phyloP scores from a whole-genome alignment of 1,140 invertebrate species.

The Ips nitidus region DNA sequence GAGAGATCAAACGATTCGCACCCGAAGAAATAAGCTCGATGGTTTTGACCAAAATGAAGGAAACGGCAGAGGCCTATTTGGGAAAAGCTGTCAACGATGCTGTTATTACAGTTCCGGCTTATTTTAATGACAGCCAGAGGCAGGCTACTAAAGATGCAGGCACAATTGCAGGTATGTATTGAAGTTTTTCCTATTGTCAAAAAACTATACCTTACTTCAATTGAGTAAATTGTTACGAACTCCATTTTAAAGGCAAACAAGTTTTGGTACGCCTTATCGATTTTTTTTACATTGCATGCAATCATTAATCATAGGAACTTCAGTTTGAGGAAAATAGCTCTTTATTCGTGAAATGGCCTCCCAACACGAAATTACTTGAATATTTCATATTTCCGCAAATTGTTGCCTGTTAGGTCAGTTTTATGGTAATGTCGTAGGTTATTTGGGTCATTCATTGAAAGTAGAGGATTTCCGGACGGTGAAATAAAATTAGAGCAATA shows the following conservation, averaged over 20 bases:
- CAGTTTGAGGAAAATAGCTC: background rate
- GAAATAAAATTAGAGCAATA: background rate
- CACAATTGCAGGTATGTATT: constrained; percentile 61
- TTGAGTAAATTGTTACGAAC: background rate
- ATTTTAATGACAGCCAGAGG: constrained; percentile 71
- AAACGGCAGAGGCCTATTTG: constrained; percentile 59
- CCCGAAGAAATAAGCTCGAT: constrained; percentile 76
- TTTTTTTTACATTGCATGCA: background rate
- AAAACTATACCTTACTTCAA: background rate
- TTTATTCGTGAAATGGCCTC: too few relatives aligned
- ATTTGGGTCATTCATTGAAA: background rate
- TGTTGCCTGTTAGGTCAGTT: background rate
- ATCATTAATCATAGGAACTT: constrained; percentile 4
- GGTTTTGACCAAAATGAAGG: constrained; percentile 65
- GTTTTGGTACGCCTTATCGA: background rate
- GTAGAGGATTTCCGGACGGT: too few relatives aligned
- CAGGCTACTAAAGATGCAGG: constrained; percentile 72
- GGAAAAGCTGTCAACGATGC: constrained; percentile 54
- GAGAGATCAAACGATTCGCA: constrained; percentile 69
- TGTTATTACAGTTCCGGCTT: constrained; percentile 63
- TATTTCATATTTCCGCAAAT: constrained; percentile 6
- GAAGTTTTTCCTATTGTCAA: background rate
- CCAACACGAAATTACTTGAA: background rate
- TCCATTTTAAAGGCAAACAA: background rate
- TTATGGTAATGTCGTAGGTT: background rate